Evolutionary conservation across 2,797 vertebrate genomes (phyloP).

Genomic region (Ptychadena robeensis): DNA sequence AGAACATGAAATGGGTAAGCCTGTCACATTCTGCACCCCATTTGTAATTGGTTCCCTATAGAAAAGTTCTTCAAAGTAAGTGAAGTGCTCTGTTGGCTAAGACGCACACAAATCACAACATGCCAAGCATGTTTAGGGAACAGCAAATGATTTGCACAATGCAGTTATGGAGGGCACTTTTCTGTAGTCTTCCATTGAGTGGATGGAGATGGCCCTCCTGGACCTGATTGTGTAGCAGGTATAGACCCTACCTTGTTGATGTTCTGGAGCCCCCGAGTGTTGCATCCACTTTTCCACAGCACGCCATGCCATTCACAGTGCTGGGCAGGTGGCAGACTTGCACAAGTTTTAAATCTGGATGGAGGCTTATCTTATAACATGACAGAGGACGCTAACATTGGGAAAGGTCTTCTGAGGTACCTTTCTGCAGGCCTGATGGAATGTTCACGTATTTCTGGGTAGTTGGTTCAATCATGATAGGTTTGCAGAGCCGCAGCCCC

Average conservation of each 20-base stretch:
- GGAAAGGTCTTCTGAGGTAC: slow-evolving; percentile 55
- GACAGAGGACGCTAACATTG: slow-evolving; percentile 64
- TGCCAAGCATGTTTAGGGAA: background rate
- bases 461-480: background rate
- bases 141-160: background rate
- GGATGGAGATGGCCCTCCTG: background rate
- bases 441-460: background rate
- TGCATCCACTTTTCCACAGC: slow-evolving; percentile 24
- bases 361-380: slow-evolving; percentile 63
- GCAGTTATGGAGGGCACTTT: background rate
- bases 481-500: background rate
- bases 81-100: too few relatives aligned
- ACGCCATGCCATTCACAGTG: slow-evolving; percentile 65
- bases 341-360: slow-evolving; percentile 61
- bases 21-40: too few relatives aligned
- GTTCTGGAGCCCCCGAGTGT: background rate
- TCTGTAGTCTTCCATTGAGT: background rate
- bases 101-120: too few relatives aligned
- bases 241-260: slow-evolving; percentile 45
- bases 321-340: slow-evolving; percentile 65
- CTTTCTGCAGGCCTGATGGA: background rate
- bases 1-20: too few relatives aligned
- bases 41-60: too few relatives aligned
- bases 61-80: too few relatives aligned
- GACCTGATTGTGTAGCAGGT: background rate